Base-by-base conservation (phyloP, 2,888 invertebrate genomes). In the Drosophila imparisetae region DNA sequence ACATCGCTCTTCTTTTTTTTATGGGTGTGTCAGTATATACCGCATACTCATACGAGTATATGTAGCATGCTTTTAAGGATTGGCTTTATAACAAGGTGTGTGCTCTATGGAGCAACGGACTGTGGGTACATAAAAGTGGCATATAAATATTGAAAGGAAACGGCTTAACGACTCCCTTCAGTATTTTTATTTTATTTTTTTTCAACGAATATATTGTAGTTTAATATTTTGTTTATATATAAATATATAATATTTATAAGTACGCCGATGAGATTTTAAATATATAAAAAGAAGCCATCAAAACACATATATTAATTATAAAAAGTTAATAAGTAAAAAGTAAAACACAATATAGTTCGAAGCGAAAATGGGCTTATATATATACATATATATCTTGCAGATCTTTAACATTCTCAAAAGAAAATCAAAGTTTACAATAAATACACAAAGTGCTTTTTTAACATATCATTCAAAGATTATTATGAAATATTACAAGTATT, bases 21-120 rank as follows among this genome's bases (percentile, higher is more conserved):
- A 45, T 70, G 69, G 76, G 88, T 74, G 77, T 77, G 87, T 52
- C 78, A 11, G 38, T 18, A 42, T 10, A 63, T 38, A 57, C 34
- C 13, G 36, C 27, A 55, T 15, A 36, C 36, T 18, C 18, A 36
- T 36, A 27, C 27, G 27, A 7, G 18, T 55, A 55, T 40, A 34
- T 68, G 36, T 78, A 38, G 49, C 72, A 53, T 60, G 66, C 59
- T 78, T 90, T 87, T 86, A 89, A 75, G 87, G 87, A 86, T 88
- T 88, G 87, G 89, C 83, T 40, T 54, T 81, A 54, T 63, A 78
- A 88, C 66, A 81, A 90, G 90, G 87, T 81, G 87, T 90, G 87
- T 55, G n/a, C 38, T 38, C 66, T 76, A 34, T 65, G 38, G 76
- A 66, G 67, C 66, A 79, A 82, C 70, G 70, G 66, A 67, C 68